These are phyloP conservation scores for Drosophila nigritarsus DNA, from an alignment of 2,888 invertebrate species.

Conservation along the genomic window DNA sequence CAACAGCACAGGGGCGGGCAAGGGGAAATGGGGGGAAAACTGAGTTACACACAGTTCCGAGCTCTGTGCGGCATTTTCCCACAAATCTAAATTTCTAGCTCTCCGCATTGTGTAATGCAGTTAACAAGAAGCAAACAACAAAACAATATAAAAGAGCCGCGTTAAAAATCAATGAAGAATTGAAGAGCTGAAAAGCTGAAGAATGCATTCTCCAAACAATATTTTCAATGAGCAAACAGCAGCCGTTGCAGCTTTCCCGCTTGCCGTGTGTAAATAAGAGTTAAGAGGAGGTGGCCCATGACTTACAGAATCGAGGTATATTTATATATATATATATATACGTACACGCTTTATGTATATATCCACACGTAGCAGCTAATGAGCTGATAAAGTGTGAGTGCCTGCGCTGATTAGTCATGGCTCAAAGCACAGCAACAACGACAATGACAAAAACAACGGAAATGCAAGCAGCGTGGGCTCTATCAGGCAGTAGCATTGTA, in stretches of 20 bases:
- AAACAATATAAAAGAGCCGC: conserved; percentile 24
- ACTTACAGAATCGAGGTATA: conserved; percentile 46
- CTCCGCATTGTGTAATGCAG: conserved; percentile 76
- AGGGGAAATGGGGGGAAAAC: not conserved
- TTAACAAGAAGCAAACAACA: conserved; percentile 78
- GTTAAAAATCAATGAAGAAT: conserved; percentile 74
- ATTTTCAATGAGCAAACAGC: conserved; percentile 65
- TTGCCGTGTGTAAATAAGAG: conserved; percentile 40
- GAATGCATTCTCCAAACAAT: conserved; percentile 72
- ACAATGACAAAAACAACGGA: conserved; percentile 31
- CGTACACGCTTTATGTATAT: conserved; percentile 14
- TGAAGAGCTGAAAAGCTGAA: conserved; percentile 36
- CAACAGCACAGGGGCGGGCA: conserved; percentile 7
- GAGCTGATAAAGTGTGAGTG: conserved; percentile 52
- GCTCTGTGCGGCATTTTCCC: conserved; percentile 63
- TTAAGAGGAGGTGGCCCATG: conserved; percentile 51
- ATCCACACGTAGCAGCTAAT: conserved; percentile 39
- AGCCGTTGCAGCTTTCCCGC: conserved; percentile 45
- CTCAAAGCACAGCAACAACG: conserved; percentile 34
- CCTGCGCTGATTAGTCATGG: conserved; percentile 62
- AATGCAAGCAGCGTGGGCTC: conserved; percentile 42
- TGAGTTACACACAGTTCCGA: conserved; percentile 18
- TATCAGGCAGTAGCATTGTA: conserved; percentile 47
- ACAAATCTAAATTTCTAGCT: conserved; percentile 77
- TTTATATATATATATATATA: not conserved